phyloP scores from a whole-genome alignment of 2,888 invertebrate species.

The Synanthedon myopaeformis region DNA sequence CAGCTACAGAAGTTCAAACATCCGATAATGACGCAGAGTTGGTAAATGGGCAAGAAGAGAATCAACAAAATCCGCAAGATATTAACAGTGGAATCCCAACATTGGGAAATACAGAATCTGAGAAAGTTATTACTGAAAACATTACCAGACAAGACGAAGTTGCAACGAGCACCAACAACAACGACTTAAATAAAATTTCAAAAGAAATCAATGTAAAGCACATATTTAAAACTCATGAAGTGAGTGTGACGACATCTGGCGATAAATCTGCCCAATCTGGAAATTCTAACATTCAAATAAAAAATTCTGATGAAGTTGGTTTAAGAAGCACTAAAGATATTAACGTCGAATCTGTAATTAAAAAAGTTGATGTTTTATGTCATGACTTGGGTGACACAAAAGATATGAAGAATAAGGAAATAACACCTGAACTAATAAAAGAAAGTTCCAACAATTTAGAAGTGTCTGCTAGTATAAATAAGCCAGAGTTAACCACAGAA shows the following conservation, averaged over 20 bases:
- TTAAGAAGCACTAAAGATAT: slow-evolving; percentile 84
- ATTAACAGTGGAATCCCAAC: no score
- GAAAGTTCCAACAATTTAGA: neutral
- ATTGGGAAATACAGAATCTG: neutral
- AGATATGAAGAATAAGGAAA: slow-evolving; percentile 17
- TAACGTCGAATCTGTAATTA: slow-evolving; percentile 85
- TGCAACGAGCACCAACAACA: neutral
- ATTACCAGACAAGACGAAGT: neutral
- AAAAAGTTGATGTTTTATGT: slow-evolving; percentile 79
- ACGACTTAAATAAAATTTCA: neutral
- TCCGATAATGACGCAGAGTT: neutral
- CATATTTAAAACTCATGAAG: slow-evolving; percentile 3
- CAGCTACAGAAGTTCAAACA: neutral
- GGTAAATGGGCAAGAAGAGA: neutral
- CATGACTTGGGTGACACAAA: slow-evolving; percentile 38
- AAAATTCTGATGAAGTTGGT: slow-evolving; percentile 77
- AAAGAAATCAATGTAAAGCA: neutral
- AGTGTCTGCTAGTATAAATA: neutral
- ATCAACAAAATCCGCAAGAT: neutral
- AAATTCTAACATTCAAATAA: slow-evolving; percentile 26
- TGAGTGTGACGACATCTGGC: slow-evolving; percentile 18
- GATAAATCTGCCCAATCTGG: slow-evolving; percentile 5
- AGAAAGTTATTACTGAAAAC: neutral
- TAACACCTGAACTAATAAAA: slow-evolving; percentile 2
- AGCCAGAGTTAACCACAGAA: neutral